Base-by-base conservation (phyloP, 2,113 vertebrate species). In the Hippocampus abdominalis region DNA sequence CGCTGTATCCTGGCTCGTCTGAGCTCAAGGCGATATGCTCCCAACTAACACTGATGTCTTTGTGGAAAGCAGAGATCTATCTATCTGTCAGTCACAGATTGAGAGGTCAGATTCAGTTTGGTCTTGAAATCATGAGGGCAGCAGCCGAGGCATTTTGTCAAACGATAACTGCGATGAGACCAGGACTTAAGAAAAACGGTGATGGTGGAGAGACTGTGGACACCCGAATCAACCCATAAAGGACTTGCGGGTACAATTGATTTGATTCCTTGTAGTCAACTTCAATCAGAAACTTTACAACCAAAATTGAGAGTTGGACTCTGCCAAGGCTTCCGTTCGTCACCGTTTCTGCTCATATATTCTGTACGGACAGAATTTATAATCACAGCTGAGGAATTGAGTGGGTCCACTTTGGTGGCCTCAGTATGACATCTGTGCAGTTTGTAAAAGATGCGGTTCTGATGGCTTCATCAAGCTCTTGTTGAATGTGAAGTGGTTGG, bases 21-120 rank as follows among this genome's bases (percentile, higher is more conserved):
- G 62, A 42, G 62, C 62, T 64, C 40, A 64, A 25, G 62, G 62
- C 40, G 7, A 23, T 64, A n/a, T 25, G n/a, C 42, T 42, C 39
- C 13, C 61, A 63, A 42, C 36, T 23, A 42, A 64, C 63, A 46
- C 12, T 60, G 57, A 60, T 64, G 63, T 46, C 63, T 64, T 44
- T 25, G n/a, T 23, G n/a, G n/a, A 27, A 64, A 25, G 8, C 39
- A 25, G n/a, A 46, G 7, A 25, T 64, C 23, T 46, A 39, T 42
- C 40, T 3, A 44, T 64, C 18, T 46, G 40, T 64, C 39, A 23
- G 21, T 15, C 39, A 8, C n/a, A 46, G 40, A 23, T 40, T 13
- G 16, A 64, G 40, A 64, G 23, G 23, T 64, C 40, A 27, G 63
- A 64, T 64, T 64, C 15, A 46, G 23, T 13, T 23, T 16, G 39